Evolutionary conservation across 2,113 vertebrate genomes (phyloP).

Genomic region (Neotragus moschatus): DNA sequence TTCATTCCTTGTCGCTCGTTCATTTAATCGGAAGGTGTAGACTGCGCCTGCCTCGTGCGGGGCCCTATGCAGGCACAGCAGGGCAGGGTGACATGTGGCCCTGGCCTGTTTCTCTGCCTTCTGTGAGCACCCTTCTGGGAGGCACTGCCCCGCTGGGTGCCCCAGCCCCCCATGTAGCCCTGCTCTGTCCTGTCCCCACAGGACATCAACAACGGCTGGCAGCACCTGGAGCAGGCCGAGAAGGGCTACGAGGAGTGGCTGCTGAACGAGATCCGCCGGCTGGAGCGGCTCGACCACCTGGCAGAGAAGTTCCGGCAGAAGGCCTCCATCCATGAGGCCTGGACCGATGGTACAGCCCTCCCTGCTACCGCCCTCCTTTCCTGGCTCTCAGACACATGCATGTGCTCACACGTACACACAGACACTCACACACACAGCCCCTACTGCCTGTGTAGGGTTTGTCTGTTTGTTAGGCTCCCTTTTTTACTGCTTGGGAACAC

Average conservation of each 20-base stretch:
- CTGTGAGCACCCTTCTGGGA: neutral
- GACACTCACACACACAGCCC: rapidly evolving
- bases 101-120: neutral
- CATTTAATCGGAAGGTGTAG: neutral
- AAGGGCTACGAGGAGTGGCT: conserved; percentile 97
- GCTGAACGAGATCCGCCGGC: conserved; percentile 91
- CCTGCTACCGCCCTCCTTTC: rapidly evolving
- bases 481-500: neutral
- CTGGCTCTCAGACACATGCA: rapidly evolving
- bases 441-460: rapidly evolving
- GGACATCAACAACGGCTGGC: conserved; percentile 94
- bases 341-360: conserved; percentile 86
- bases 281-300: conserved; percentile 94
- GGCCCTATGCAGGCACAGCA: neutral
- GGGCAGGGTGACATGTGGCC: neutral
- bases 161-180: neutral
- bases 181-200: conserved; percentile 48
- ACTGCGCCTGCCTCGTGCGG: rapidly evolving
- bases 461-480: neutral
- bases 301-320: conserved; percentile 96
- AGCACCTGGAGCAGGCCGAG: conserved; percentile 92
- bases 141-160: neutral
- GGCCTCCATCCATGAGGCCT: conserved; percentile 92
- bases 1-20: neutral
- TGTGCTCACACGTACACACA: rapidly evolving